Conservation (phyloP, 2,797 vertebrate species). For the Distichodus sexfasciatus region DNA sequence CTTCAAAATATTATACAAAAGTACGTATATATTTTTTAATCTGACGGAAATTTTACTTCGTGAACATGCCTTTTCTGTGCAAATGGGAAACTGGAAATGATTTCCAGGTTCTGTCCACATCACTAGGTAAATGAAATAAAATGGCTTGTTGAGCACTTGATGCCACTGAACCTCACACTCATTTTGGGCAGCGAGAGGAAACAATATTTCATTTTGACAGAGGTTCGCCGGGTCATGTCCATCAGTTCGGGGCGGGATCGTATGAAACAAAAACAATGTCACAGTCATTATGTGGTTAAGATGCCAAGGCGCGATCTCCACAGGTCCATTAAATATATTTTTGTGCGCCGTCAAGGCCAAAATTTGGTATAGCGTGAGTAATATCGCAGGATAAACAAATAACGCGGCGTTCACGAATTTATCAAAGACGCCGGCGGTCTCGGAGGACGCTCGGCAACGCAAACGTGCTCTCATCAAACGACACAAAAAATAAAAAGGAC, state of each 20-base stretch:
- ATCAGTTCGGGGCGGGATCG: conserved; percentile 6
- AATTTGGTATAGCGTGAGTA: conserved; percentile 49
- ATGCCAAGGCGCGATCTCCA: conserved; percentile 35
- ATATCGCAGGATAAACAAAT: conserved; percentile 49
- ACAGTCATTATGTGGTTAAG: conserved; percentile 44
- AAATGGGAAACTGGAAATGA: too few species aligned
- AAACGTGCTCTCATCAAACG: conserved; percentile 24
- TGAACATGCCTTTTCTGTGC: neutral
- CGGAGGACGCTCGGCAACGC: neutral
- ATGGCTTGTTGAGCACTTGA: neutral
- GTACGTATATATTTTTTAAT: too few species aligned
- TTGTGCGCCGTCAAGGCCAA: conserved; percentile 28
- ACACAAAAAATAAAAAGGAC: neutral
- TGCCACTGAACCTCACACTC: neutral
- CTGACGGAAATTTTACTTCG: too few species aligned
- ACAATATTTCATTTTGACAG: conserved; percentile 18
- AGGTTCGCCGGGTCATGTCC: conserved; percentile 30
- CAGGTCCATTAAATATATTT: conserved; percentile 43
- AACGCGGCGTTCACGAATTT: conserved; percentile 28
- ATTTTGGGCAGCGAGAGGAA: neutral
- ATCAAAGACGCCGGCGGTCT: conserved; percentile 30
- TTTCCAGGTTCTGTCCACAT: too few species aligned
- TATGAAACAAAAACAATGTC: conserved; percentile 32
- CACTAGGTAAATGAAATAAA: too few species aligned
- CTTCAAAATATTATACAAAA: too few species aligned